Conservation (phyloP, 2,797 vertebrate genomes). For the Poecilia gillii region DNA sequence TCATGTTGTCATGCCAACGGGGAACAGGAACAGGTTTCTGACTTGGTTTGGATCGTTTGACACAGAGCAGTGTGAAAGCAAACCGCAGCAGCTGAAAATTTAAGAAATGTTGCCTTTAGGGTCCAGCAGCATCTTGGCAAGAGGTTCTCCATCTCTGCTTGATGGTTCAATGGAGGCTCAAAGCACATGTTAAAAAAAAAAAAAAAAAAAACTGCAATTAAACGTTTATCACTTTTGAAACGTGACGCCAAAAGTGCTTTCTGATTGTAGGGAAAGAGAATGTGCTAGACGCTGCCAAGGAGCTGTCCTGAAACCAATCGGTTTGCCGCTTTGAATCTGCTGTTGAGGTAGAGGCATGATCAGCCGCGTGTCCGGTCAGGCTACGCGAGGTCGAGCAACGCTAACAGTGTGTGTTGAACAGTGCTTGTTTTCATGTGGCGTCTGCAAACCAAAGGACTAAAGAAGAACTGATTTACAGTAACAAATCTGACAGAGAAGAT, state of each 20-base stretch:
- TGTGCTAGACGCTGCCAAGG: background rate
- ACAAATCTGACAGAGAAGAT: background rate
- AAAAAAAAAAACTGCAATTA: no score
- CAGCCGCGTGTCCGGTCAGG: background rate
- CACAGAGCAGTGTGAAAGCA: no score
- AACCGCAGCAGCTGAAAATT: background rate
- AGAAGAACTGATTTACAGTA: background rate
- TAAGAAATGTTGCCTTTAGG: background rate
- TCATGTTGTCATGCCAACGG: no score
- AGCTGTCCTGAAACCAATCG: background rate
- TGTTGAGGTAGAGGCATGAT: background rate
- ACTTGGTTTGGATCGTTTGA: no score
- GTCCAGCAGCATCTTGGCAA: background rate
- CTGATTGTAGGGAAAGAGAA: background rate
- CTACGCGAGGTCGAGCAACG: background rate
- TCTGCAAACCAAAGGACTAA: background rate
- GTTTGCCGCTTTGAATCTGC: conserved; percentile 3
- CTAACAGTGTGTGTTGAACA: background rate
- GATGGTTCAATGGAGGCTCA: background rate
- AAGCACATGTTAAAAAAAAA: background rate
- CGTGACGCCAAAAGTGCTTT: background rate
- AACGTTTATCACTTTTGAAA: background rate
- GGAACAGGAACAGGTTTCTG: no score
- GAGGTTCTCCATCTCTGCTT: background rate
- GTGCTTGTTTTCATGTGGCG: background rate